phyloP scores from a whole-genome alignment of 2,888 invertebrate genomes.

The Leptogaster cylindrica region DNA sequence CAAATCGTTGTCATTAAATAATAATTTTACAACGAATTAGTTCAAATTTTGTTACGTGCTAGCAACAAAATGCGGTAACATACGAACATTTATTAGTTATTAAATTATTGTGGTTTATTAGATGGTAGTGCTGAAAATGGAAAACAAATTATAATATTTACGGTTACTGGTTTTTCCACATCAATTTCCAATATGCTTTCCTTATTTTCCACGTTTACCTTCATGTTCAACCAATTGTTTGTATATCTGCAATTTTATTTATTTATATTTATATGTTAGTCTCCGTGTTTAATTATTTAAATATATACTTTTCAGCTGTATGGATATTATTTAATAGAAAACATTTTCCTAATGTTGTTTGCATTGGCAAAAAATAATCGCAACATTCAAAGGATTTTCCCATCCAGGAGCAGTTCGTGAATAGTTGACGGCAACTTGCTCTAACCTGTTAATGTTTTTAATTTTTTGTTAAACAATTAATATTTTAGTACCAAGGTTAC shows the following conservation, averaged over 20 bases:
- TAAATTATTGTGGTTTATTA: too few species aligned
- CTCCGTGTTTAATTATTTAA: not conserved
- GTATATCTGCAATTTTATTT: slow-evolving; percentile 37
- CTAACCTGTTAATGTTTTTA: slow-evolving; percentile 53
- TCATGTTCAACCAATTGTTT: slow-evolving; percentile 54
- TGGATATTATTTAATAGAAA: slow-evolving; percentile 69
- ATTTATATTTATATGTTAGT: not conserved
- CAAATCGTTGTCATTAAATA: too few species aligned
- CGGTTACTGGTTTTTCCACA: slow-evolving; percentile 45
- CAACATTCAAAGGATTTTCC: slow-evolving; percentile 67
- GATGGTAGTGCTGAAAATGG: too few species aligned
- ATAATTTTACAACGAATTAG: too few species aligned
- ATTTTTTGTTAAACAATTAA: too few species aligned
- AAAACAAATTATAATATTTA: too few species aligned
- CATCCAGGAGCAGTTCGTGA: slow-evolving; percentile 66
- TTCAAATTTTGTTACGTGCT: too few species aligned
- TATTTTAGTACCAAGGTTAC: too few species aligned
- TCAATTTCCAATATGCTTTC: slow-evolving; percentile 45
- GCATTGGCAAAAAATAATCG: slow-evolving; percentile 66
- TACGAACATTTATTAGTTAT: too few species aligned
- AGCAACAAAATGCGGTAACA: too few species aligned
- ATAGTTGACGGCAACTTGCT: slow-evolving; percentile 63
- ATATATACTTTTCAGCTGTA: slow-evolving; percentile 61
- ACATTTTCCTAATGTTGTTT: slow-evolving; percentile 69
- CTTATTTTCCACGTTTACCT: slow-evolving; percentile 51